Base-by-base conservation (phyloP, 2,888 invertebrate species). In the Azorinus chamasolen region DNA sequence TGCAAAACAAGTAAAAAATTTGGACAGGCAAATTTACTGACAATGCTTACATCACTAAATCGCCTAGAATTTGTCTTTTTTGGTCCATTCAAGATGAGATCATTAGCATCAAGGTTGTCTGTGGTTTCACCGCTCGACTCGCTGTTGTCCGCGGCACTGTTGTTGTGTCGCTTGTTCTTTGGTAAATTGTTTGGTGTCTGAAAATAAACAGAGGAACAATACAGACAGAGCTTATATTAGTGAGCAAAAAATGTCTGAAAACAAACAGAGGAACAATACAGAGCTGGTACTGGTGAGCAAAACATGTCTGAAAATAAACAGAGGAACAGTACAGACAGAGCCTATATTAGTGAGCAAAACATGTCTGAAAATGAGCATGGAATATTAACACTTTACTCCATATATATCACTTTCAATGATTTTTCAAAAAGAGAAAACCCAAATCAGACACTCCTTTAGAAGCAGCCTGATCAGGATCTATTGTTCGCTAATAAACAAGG, bases 21-120 rank as follows among this genome's bases (percentile, higher is more conserved):
- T n/a, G n/a, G n/a, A n/a, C n/a, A n/a, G n/a, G n/a, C n/a, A n/a
- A n/a, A n/a, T n/a, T n/a, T n/a, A n/a, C n/a, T n/a, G n/a, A n/a
- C n/a, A n/a, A 45, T 22, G 84, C 86, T 84, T 71, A 88, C 87
- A 75, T 88, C 87, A 76, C 87, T 88, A 25, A 84, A 69, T 24
- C 80, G 54, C 27, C 84, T 77, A 6, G 83, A 78, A 24, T 80
- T 77, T 8, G 81, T 46, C 54, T 78, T 78, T 69, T 72, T 72
- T 32, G 76, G 74, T 55, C 71, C 64, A 27, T 75, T 75, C 1
- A 84, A 68, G 25, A 75, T 64, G 16, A 76, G 63, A 27, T 72
- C 69, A 37, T 50, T 63, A 12, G 48, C 76, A 63, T 64, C 83
- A 64, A 80, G 68, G 57, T 80, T 82, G 59, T 74, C 76, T 14